Conservation (phyloP, 2,888 invertebrate species). For the Zaprionus lineosus region DNA sequence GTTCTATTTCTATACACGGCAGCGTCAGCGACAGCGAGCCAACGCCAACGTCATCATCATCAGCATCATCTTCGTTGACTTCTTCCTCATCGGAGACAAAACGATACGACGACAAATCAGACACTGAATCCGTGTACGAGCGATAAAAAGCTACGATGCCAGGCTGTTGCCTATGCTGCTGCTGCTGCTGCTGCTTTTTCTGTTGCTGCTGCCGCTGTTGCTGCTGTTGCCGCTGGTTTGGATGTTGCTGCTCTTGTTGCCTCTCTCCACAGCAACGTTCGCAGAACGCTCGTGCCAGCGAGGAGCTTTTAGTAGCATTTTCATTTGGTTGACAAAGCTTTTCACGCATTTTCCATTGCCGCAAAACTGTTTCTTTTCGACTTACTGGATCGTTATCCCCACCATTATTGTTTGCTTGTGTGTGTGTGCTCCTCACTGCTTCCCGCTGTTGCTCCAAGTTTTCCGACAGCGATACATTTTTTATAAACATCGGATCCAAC, state of each 20-base stretch:
- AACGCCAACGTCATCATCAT: slow-evolving; percentile 62
- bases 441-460: slow-evolving; percentile 10
- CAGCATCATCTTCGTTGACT: slow-evolving; percentile 50
- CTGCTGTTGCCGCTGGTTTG: slow-evolving; percentile 16
- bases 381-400: slow-evolving; percentile 36
- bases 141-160: slow-evolving; percentile 69
- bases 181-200: slow-evolving; percentile 22
- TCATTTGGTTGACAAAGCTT: slow-evolving; percentile 34
- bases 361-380: slow-evolving; percentile 34
- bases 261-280: slow-evolving; percentile 78
- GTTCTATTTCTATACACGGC: slow-evolving; percentile 76
- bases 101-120: slow-evolving; percentile 81
- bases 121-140: slow-evolving; percentile 78
- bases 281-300: slow-evolving; percentile 66
- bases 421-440: slow-evolving; percentile 13
- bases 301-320: slow-evolving; percentile 69
- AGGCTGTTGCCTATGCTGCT: slow-evolving; percentile 41
- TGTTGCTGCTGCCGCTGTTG: slow-evolving; percentile 25
- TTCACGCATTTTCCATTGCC: slow-evolving; percentile 37
- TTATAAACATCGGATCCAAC: slow-evolving; percentile 30
- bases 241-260: slow-evolving; percentile 37
- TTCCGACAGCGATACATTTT: slow-evolving; percentile 27
- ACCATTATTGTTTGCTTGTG: slow-evolving; percentile 28
- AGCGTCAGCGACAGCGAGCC: slow-evolving; percentile 47
- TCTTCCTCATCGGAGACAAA: slow-evolving; percentile 80